These are phyloP conservation scores for Rhegmatorhina hoffmannsi DNA, from an alignment of 2,113 vertebrate species.

Conservation along the genomic window DNA sequence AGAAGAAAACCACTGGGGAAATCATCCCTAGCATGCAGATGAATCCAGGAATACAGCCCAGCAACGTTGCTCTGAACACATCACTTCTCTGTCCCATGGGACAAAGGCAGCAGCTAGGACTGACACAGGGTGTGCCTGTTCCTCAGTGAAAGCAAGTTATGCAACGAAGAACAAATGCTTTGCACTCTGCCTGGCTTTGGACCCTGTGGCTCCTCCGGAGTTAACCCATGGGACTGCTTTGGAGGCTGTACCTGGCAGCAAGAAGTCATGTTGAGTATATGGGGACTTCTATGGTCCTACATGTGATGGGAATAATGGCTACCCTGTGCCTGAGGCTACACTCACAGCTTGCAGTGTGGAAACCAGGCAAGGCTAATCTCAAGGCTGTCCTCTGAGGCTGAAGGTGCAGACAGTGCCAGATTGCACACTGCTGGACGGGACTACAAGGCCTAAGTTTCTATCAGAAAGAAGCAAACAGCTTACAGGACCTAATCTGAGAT, in stretches of 20 bases:
- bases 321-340: background rate
- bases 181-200: background rate
- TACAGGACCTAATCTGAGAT: background rate
- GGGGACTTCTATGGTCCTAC: background rate
- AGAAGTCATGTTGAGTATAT: background rate
- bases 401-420: background rate
- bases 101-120: background rate
- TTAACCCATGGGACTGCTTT: background rate
- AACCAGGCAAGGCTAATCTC: background rate
- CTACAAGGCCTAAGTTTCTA: background rate
- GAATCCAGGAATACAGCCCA: background rate
- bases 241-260: background rate
- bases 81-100: accelerated
- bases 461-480: background rate
- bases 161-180: background rate
- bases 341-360: background rate
- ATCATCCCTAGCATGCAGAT: slow-evolving; percentile 25
- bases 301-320: background rate
- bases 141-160: background rate
- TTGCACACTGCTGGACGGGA: background rate
- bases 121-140: background rate
- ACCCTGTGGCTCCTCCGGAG: background rate
- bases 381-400: background rate
- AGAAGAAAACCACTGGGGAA: slow-evolving; percentile 24
- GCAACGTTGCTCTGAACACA: background rate